Evolutionary conservation across 2,888 invertebrate species (phyloP), one percentile per base, ranked within the genome.

Genomic region (Leucania comma): DNA sequence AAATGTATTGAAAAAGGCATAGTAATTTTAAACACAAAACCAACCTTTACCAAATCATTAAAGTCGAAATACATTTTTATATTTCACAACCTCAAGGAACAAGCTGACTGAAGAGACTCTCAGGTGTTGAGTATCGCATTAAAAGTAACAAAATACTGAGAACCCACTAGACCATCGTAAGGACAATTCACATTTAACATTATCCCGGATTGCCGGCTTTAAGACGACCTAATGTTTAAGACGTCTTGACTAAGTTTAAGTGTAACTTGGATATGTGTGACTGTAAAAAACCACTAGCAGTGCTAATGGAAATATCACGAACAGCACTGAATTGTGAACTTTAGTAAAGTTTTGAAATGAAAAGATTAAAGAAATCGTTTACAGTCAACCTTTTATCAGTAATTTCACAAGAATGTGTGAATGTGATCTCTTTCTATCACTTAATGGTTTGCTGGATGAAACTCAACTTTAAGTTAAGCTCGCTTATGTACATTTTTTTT

Each of bases 71-170:
- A 24, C 10, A 50, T 29, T 70, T 59, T 46, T 51, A 62, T 50
- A 51, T 20, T 42, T 6, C 42, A 42, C n/a, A n/a, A 10, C 42
- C 20, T 20, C 14, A 35, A 54, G 20, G 35, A 35, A 60, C 59
- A 32, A 42, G 10, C 58, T 56, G 17, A 10, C 62, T 53, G 50
- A 48, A 60, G 20, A 60, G 42, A 42, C 64, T 57, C 32, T 61
- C 17, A 20, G 63, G 46, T 64, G 71, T 56, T 51, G 38, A 74
- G 60, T 70, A 60, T 35, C 60, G 32, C 54, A 69, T 69, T 69
- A 76, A 77, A 64, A 69, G 71, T 20, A 61, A 64, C 22, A 53
- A 57, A 64, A 70, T 58, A 57, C 60, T n/a, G 14, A 74, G 29
- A 50, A 50, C 9, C 29, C 54, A 56, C 57, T 50, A 46, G 17